These are phyloP conservation scores for Noctilio leporinus DNA, from an alignment of 2,113 vertebrate species.

Conservation along the genomic window DNA sequence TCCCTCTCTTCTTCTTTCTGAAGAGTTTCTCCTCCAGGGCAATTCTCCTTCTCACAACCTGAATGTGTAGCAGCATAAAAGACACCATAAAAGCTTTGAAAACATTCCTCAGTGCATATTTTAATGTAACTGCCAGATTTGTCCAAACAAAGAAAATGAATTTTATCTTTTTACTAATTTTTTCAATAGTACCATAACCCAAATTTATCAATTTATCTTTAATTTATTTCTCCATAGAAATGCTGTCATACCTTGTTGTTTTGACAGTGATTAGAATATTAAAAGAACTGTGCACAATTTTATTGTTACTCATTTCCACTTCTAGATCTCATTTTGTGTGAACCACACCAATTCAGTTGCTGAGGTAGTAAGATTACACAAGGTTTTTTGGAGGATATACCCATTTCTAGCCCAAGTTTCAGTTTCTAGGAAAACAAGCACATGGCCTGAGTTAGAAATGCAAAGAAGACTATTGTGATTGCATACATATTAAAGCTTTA, in stretches of 20 bases:
- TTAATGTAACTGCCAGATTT: slow-evolving; percentile 55
- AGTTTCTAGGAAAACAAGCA: neutral
- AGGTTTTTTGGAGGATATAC: neutral
- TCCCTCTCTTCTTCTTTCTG: slow-evolving; percentile 71
- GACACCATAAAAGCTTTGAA: slow-evolving; percentile 68
- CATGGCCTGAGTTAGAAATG: neutral
- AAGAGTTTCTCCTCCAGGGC: slow-evolving; percentile 75
- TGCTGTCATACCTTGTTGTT: neutral
- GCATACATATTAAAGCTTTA: neutral
- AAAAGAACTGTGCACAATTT: neutral
- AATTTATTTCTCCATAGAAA: neutral
- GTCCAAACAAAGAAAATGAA: slow-evolving; percentile 39
- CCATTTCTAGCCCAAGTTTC: neutral
- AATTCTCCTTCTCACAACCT: slow-evolving; percentile 70
- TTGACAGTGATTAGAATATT: slow-evolving; percentile 20
- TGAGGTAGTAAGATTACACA: neutral
- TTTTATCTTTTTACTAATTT: slow-evolving; percentile 57
- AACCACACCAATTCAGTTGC: neutral
- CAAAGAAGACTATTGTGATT: neutral
- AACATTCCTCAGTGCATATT: slow-evolving; percentile 61
- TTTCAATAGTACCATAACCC: slow-evolving; percentile 18
- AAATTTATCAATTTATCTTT: slow-evolving; percentile 22
- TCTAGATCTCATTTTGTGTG: neutral
- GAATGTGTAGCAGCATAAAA: slow-evolving; percentile 64
- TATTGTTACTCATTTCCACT: neutral